Base-by-base conservation (phyloP, 2,797 vertebrate species). In the Jordanella pulchra region DNA sequence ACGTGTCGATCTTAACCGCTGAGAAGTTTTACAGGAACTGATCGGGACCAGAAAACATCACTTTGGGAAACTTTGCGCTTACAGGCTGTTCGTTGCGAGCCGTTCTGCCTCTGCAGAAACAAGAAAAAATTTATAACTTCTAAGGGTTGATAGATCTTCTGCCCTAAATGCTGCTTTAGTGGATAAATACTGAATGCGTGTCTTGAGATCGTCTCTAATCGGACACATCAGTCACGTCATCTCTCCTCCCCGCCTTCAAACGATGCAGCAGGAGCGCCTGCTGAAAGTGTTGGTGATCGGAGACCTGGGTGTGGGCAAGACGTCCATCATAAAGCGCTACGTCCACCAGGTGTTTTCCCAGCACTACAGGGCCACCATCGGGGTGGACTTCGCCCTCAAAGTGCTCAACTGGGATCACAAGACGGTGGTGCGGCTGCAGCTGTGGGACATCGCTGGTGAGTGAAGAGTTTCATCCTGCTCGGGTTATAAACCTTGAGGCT, bases 361-460 rank as follows among this genome's bases (percentile, higher is more conserved):
- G 66, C 94, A 95, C 13, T 95, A 95, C 87, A 84, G 94, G 0
- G 94, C 95, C 69, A 95, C 95, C 63, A 95, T 95, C 80, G 95
- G 95, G 0, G 94, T 95, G 54, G 95, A 95, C 89, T 95, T 95
- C 79, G 93, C 94, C 44, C 91, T 95, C 56, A 95, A 94, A 77
- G 88, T 95, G 32, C 84, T 95, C 27, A 82, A 87, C 61, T 95
- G 94, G 95, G 93, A 95, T 60, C 89, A 91, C 5, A 83, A 75
- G 67, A 93, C 94, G 0, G 88, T 94, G 77, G 82, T 95, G 67
- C 87, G 94, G 21, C 86, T 95, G 77, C 95, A 95, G 91, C 89
- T 95, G 23, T 95, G 95, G 95, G 95, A 95, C 87, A 95, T 95
- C 51, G 95, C 95, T 17, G 94, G 94, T 95, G 81, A 64, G 91